Base-by-base conservation (phyloP, 2,888 invertebrate genomes). In the Autographa pulchrina region DNA sequence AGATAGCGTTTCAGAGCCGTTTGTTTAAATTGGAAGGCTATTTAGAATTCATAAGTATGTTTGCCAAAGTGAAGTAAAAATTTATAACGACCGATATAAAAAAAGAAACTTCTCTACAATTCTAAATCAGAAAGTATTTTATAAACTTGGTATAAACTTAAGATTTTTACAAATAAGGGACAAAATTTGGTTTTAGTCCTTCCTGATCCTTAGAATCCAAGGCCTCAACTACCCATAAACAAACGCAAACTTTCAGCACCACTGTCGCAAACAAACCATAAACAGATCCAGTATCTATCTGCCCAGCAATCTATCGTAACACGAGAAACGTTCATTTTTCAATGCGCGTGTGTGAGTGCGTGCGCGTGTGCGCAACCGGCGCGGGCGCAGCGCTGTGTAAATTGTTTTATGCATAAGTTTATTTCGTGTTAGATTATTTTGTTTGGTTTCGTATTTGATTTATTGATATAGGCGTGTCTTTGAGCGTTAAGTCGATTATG, bases 251-350 rank as follows among this genome's bases (percentile, higher is more conserved):
- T 88, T 89, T 87, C 67, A 86, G 82, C 56, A 81, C 48, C 83
- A 67, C 71, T 78, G 82, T 68, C 70, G 41, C 70, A 80, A 78
- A 84, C 85, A 85, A 82, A 85, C 85, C 84, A 85, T 86, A 87
- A 86, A 87, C 77, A 83, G 81, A 78, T 82, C 75, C 75, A 84
- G 81, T 83, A 82, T 82, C 84, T 85, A 84, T 84, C 80, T 84
- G 72, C 81, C 77, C 76, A 81, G 79, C 84, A 85, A 85, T 89
- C 85, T 86, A 86, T 88, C 85, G 88, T 88, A 87, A 89, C 88
- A 82, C 86, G 84, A 89, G 87, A 85, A 84, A 87, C 87, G 82
- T 85, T 85, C 80, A 81, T 85, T 84, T 86, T 83, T 85, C 85
- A 85, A 20, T 54, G 61, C 41, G 60, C 18, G n/a, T 73, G 79